These are phyloP conservation scores for Nasonovia ribisnigri DNA, from an alignment of 2,888 invertebrate genomes.

Conservation along the genomic window DNA sequence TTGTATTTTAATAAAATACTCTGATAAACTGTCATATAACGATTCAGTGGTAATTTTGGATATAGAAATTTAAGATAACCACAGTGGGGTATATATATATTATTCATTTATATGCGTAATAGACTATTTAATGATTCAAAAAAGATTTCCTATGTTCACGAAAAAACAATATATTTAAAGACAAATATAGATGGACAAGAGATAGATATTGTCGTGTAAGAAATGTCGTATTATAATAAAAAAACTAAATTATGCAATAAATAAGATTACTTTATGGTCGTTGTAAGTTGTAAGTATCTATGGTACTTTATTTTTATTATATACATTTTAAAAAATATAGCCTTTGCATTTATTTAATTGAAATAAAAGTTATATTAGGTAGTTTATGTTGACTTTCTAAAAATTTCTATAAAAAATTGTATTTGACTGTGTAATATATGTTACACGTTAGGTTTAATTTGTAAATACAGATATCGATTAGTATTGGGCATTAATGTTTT, in stretches of 20 bases:
- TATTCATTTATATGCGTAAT: neutral
- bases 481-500: neutral
- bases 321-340: neutral
- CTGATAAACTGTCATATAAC: neutral
- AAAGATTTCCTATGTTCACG: neutral
- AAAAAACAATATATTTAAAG: neutral
- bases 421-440: neutral
- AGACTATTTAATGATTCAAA: neutral
- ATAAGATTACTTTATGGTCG: neutral
- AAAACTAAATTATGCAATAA: neutral
- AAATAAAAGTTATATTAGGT: neutral
- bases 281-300: neutral
- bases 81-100: neutral
- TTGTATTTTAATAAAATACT: neutral
- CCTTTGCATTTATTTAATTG: neutral
- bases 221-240: neutral
- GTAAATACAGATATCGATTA: neutral
- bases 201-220: neutral
- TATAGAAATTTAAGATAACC: neutral
- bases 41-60: neutral
- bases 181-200: neutral
- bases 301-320: neutral
- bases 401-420: neutral
- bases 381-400: neutral
- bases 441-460: neutral